Percentiles rank a stretch among this genome's conserved stretches.
Evolutionary conservation across 37 sponge, comb jelly and placozoan genomes (phyloP).

Genomic region (Mnemiopsis leidyi): DNA sequence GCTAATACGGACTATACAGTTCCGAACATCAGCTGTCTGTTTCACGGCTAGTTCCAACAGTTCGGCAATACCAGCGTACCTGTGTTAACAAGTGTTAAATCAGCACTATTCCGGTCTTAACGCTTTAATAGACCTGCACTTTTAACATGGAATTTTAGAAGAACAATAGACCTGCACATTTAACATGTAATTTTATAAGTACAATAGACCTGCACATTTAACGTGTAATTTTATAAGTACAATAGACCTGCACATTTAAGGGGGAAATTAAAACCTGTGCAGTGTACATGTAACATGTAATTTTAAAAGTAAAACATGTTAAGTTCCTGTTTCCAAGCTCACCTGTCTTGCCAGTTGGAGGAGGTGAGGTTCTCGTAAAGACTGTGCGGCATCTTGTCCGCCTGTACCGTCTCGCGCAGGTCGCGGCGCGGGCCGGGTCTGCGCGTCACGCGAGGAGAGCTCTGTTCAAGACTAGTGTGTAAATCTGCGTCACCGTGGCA

Average conservation of each 20-base stretch:
- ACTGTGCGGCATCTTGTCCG: constrained; percentile 26
- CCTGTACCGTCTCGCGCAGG: neutral
- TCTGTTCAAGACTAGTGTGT: neutral
- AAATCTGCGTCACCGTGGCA: neutral
- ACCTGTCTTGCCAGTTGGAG: constrained; percentile 62
- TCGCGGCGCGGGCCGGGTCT: constrained; percentile 40
- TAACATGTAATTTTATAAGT: too few relatives aligned
- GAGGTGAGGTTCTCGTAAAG: constrained; percentile 62
- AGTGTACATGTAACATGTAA: too few relatives aligned
- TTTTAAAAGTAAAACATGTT: too few relatives aligned
- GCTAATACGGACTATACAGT: constrained; percentile 37
- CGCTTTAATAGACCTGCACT: too few relatives aligned
- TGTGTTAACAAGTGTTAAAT: too few relatives aligned
- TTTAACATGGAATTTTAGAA: too few relatives aligned
- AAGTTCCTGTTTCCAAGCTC: neutral
- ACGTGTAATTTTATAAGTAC: too few relatives aligned
- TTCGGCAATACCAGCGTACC: constrained; percentile 53
- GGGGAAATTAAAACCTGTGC: too few relatives aligned
- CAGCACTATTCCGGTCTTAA: too few relatives aligned
- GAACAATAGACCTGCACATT: too few relatives aligned
- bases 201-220: too few relatives aligned
- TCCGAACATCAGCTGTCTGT: constrained; percentile 15
- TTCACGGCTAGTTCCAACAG: neutral
- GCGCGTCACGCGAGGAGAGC: constrained; percentile 10
- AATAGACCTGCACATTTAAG: too few relatives aligned